Base-by-base conservation (phyloP, 2,113 vertebrate species). In the Mesitornis unicolor region DNA sequence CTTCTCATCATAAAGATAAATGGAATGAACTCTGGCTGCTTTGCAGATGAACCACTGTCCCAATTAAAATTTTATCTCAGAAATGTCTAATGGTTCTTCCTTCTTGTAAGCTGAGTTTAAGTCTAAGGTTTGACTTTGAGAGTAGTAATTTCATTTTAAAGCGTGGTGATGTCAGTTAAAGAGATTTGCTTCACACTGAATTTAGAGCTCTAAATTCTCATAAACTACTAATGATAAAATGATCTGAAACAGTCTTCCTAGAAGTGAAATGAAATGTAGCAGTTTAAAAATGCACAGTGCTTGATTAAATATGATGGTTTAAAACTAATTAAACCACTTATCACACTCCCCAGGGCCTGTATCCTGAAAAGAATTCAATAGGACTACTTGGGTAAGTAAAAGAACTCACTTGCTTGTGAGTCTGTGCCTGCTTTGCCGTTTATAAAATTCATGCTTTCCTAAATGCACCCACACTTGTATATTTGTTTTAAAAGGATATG, bases 291-390 rank as follows among this genome's bases (percentile, higher is more conserved):
- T 65, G 59, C 17, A 59, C 31, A 84, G 68, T 86, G 38, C 56
- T 90, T 93, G 87, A 93, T 90, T 95, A 93, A 93, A 93, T 90
- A 92, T 70, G 88, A 93, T 86, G 60, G 79, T 67, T 93, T 88
- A 90, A 86, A 95, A 81, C 69, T 96, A 96, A 96, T 95, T 96
- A 95, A 96, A 86, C 56, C 60, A 95, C 88, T 94, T 90, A 96
- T 89, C 85, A 88, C 36, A 40, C 15, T 92, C 83, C 71, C 47
- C 0, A 74, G 75, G 40, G 92, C 76, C 24, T 2, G 0, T 36
- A 88, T 63, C 64, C 43, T 84, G 38, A 50, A 86, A 94, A 83
- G 79, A 83, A 80, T 74, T 92, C 38, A 95, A 60, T 1, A 54
- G 80, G 71, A 90, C 63, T 87, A 53, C 61, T 22, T 0, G 25